Evolutionary conservation across 2,797 vertebrate genomes (phyloP).

Genomic region (Pseudochirops corinnae): DNA sequence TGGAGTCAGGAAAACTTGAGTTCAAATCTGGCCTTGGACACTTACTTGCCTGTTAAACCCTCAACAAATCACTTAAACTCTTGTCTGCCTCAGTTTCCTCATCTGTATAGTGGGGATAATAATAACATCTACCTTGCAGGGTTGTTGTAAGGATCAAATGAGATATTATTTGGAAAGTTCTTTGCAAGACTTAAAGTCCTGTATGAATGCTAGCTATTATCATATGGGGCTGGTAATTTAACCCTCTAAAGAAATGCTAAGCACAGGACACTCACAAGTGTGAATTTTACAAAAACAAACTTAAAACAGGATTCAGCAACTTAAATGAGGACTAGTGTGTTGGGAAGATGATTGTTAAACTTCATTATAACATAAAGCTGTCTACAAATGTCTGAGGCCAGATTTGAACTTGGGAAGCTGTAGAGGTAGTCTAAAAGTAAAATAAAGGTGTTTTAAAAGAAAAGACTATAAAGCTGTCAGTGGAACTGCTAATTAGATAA

Average conservation of each 20-base stretch:
- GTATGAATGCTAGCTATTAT: too few relatives aligned
- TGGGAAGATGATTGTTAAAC: not conserved
- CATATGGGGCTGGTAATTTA: too few relatives aligned
- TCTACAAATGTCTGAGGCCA: too few relatives aligned
- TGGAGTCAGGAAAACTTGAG: too few relatives aligned
- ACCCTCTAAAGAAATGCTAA: not conserved
- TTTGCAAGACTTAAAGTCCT: too few relatives aligned
- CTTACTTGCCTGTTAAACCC: not conserved
- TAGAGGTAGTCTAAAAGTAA: too few relatives aligned
- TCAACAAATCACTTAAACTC: not conserved
- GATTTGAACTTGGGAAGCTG: too few relatives aligned
- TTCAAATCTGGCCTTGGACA: too few relatives aligned
- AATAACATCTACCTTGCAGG: not conserved
- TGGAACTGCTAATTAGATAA: not conserved
- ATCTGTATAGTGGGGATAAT: not conserved
- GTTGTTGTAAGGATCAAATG: too few relatives aligned
- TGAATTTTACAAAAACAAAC: not conserved
- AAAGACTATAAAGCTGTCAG: not conserved
- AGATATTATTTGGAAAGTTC: too few relatives aligned
- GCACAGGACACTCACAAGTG: not conserved
- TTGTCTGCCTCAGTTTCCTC: not conserved
- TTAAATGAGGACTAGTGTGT: not conserved
- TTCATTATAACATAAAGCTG: not conserved
- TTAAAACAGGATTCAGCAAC: not conserved
- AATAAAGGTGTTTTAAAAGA: too few relatives aligned